A percentile compares a stretch with the other conserved stretches of the same genome.
Conservation (phyloP, 2,797 vertebrate genomes). For the Tangara arthus region DNA sequence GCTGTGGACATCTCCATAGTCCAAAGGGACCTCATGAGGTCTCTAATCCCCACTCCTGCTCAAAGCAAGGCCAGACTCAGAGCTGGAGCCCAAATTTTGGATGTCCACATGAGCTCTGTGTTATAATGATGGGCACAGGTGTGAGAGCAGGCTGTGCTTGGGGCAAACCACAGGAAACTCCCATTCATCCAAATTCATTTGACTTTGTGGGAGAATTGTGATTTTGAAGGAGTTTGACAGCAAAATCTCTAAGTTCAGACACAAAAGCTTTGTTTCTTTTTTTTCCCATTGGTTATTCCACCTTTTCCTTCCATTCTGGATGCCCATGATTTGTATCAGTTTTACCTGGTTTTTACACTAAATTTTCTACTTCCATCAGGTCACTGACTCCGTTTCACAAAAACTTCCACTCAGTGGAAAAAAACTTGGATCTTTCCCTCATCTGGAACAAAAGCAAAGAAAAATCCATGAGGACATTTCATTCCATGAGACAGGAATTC, state of each 20-base stretch:
- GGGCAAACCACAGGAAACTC: neutral
- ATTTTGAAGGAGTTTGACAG: neutral
- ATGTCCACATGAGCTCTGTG: neutral
- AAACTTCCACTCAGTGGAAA: neutral
- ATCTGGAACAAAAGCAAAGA: neutral
- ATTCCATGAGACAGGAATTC: neutral
- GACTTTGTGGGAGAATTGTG: neutral
- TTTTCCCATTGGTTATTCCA: neutral
- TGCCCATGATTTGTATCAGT: fast-evolving
- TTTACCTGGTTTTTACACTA: neutral
- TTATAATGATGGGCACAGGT: neutral
- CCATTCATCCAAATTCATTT: neutral
- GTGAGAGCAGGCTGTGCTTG: neutral
- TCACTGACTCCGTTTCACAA: neutral
- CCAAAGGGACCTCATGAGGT: neutral
- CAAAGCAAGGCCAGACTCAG: neutral
- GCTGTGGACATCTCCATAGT: too few species aligned
- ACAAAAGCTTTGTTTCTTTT: neutral
- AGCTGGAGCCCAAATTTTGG: neutral
- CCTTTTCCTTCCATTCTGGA: neutral
- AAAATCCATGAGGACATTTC: neutral
- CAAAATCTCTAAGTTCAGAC: neutral
- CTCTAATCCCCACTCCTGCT: neutral
- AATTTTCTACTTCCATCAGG: neutral
- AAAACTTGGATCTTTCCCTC: neutral